These are phyloP conservation scores for Chauna torquata DNA, from an alignment of 2,113 vertebrate genomes.

Conservation along the genomic window DNA sequence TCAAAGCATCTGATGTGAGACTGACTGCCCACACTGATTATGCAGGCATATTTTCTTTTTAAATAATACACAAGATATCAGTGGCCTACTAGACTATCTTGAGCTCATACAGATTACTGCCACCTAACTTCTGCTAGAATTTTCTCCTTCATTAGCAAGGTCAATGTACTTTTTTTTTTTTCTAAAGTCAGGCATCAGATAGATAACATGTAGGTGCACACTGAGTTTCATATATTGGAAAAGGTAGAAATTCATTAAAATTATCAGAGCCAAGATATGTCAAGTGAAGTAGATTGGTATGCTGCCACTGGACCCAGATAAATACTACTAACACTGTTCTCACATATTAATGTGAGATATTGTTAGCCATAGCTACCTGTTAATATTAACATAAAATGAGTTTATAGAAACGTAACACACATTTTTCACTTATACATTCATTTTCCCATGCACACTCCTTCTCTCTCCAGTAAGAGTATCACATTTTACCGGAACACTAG, in stretches of 20 bases:
- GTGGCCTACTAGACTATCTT: background rate
- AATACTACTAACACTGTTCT: background rate
- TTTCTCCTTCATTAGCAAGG: background rate
- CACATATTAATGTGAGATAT: background rate
- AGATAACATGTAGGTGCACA: background rate
- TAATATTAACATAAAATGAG: background rate
- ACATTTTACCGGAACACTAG: background rate
- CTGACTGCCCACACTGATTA: background rate
- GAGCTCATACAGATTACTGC: background rate
- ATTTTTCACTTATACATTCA: background rate
- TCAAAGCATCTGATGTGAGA: background rate
- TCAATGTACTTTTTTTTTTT: background rate
- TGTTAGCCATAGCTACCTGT: background rate
- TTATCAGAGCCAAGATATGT: background rate
- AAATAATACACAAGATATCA: background rate
- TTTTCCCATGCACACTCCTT: background rate
- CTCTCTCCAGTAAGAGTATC: background rate
- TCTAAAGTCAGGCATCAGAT: background rate
- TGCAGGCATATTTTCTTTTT: background rate
- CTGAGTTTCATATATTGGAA: background rate
- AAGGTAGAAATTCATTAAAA: conserved; percentile 25
- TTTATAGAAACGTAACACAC: background rate
- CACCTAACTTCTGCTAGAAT: background rate
- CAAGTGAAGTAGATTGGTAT: background rate
- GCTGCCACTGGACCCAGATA: background rate